A percentile compares a stretch with the other conserved stretches of the same genome.
Evolutionary conservation across 2,113 vertebrate species (phyloP).

Genomic region (Marmota flaviventris): DNA sequence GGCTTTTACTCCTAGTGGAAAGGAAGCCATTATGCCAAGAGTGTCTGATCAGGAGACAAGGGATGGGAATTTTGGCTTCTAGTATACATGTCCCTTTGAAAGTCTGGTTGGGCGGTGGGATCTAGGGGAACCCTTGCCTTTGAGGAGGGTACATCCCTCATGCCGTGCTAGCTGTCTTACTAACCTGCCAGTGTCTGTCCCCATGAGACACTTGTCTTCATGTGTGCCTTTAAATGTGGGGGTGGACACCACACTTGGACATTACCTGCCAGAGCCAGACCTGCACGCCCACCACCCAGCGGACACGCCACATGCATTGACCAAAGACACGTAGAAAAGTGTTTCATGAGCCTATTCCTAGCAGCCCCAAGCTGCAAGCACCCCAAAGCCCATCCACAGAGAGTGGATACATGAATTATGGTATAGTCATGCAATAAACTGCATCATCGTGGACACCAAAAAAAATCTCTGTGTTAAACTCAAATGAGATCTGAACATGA

Average conservation of each 20-base stretch:
- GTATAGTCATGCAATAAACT: rapidly evolving
- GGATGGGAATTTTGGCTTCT: neutral
- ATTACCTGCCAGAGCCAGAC: neutral
- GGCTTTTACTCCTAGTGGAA: neutral
- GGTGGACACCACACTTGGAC: neutral
- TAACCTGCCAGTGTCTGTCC: neutral
- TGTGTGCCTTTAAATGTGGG: neutral
- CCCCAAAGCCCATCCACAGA: neutral
- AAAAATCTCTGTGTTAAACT: neutral
- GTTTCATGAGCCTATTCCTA: neutral
- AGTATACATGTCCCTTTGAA: neutral
- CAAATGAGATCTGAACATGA: neutral
- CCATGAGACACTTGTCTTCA: neutral
- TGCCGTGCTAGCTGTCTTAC: neutral
- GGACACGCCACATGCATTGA: rapidly evolving
- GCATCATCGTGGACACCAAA: neutral
- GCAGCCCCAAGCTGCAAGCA: neutral
- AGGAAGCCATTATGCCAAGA: neutral
- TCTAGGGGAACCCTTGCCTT: neutral
- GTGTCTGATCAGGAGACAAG: neutral
- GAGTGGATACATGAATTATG: neutral
- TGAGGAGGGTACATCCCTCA: neutral
- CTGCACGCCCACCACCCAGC: neutral
- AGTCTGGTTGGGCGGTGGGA: neutral
- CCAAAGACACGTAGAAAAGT: rapidly evolving